A percentile compares a stretch with the other conserved stretches of the same genome.
phyloP scores from a whole-genome alignment of 2,888 invertebrate species.

The Lymantria dispar region DNA sequence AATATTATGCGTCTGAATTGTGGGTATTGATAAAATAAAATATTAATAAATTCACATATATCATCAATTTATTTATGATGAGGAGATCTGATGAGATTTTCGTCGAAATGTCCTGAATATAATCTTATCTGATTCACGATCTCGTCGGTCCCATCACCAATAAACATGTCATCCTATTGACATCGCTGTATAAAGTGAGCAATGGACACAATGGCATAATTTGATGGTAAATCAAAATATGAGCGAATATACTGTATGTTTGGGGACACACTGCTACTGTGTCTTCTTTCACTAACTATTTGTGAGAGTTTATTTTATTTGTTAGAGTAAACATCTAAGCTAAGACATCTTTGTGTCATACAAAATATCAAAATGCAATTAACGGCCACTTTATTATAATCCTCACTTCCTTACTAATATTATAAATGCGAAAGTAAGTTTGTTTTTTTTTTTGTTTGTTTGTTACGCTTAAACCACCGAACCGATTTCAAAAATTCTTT shows the following conservation, averaged over 20 bases:
- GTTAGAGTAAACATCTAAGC: too few relatives aligned
- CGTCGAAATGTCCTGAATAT: slow-evolving; percentile 47
- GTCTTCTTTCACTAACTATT: not conserved
- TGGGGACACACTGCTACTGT: slow-evolving; percentile 14
- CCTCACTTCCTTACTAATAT: too few relatives aligned
- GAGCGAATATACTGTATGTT: slow-evolving; percentile 10
- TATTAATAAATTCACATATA: not conserved
- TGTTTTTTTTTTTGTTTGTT: too few relatives aligned
- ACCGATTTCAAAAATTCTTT: too few relatives aligned
- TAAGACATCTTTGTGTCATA: too few relatives aligned
- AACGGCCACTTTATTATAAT: too few relatives aligned
- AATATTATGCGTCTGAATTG: too few relatives aligned
- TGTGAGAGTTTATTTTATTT: too few relatives aligned
- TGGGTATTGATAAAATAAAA: too few relatives aligned
- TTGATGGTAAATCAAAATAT: slow-evolving; percentile 69
- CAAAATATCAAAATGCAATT: too few relatives aligned
- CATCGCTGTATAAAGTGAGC: slow-evolving; percentile 58
- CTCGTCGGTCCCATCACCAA: slow-evolving; percentile 56
- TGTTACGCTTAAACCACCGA: too few relatives aligned
- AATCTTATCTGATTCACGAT: slow-evolving; percentile 65
- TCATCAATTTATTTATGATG: slow-evolving; percentile 32
- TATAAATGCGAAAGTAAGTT: too few relatives aligned
- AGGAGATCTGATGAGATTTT: slow-evolving; percentile 33
- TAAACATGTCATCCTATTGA: slow-evolving; percentile 71
- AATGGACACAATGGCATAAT: slow-evolving; percentile 68